A percentile compares a stretch with the other conserved stretches of the same genome.
These are phyloP conservation scores for Tauraco erythrolophus DNA, from an alignment of 2,113 vertebrate species.

Conservation along the genomic window DNA sequence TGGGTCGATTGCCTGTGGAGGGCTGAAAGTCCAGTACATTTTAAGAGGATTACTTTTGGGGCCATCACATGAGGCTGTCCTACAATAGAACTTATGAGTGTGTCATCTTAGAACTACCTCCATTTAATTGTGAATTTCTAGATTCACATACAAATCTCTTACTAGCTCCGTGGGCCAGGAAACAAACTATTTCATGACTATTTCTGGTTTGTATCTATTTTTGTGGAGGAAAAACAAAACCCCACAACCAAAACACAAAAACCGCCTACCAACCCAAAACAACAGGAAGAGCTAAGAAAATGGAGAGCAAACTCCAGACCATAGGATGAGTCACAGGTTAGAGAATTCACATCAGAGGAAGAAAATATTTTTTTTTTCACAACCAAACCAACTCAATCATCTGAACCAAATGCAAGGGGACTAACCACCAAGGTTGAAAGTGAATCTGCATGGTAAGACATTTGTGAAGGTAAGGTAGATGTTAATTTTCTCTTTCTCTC, in stretches of 20 bases:
- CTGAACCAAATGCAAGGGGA: not conserved
- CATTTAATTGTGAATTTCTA: not conserved
- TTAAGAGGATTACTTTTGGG: not conserved
- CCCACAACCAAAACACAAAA: not conserved
- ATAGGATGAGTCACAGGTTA: accelerated
- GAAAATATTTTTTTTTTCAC: not conserved
- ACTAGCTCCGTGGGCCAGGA: too few relatives aligned
- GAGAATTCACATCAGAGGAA: not conserved
- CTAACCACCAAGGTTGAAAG: not conserved
- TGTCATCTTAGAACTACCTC: not conserved
- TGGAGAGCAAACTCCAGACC: not conserved
- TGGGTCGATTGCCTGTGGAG: not conserved
- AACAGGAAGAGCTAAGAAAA: not conserved
- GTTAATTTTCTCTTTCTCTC: not conserved
- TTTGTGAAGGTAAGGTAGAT: not conserved
- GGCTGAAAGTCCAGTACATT: too few relatives aligned
- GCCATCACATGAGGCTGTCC: not conserved
- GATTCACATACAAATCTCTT: not conserved
- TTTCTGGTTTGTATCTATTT: not conserved
- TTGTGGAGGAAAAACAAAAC: not conserved
- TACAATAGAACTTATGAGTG: not conserved
- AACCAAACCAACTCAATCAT: not conserved
- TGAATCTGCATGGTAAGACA: too few relatives aligned
- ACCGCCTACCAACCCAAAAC: not conserved
- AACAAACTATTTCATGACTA: not conserved